Evolutionary conservation across 2,113 vertebrate genomes (phyloP).

Genomic region (Tetrax tetrax): DNA sequence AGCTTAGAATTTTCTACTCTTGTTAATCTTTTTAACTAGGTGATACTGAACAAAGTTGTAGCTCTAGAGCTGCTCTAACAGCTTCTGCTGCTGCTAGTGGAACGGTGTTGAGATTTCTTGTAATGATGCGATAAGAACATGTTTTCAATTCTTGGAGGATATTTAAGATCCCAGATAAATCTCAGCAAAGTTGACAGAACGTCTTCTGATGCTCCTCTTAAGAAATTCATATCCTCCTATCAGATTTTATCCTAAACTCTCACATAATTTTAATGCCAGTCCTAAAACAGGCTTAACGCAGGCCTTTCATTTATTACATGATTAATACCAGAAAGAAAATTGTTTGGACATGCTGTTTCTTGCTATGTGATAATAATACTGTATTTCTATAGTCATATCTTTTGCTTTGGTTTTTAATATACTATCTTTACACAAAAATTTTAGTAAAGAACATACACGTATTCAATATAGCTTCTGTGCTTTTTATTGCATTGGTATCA

Average conservation of each 20-base stretch:
- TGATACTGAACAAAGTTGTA: neutral
- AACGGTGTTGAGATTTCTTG: neutral
- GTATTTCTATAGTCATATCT: neutral
- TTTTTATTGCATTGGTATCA: neutral
- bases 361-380: neutral
- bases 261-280: neutral
- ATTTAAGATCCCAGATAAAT: neutral
- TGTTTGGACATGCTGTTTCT: neutral
- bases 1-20: neutral
- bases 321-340: neutral
- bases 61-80: neutral
- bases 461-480: neutral
- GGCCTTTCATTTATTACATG: neutral
- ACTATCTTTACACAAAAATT: slow-evolving; percentile 20
- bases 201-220: neutral
- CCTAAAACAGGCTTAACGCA: neutral
- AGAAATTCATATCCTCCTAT: neutral
- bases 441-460: slow-evolving; percentile 32
- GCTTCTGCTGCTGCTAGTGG: neutral
- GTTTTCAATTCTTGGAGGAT: neutral
- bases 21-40: neutral
- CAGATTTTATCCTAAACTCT: neutral
- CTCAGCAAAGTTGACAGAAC: neutral
- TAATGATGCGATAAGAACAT: neutral
- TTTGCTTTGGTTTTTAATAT: neutral